Evolutionary conservation across 2,888 invertebrate genomes (phyloP).

Genomic region (Aporophyla lueneburgensis): DNA sequence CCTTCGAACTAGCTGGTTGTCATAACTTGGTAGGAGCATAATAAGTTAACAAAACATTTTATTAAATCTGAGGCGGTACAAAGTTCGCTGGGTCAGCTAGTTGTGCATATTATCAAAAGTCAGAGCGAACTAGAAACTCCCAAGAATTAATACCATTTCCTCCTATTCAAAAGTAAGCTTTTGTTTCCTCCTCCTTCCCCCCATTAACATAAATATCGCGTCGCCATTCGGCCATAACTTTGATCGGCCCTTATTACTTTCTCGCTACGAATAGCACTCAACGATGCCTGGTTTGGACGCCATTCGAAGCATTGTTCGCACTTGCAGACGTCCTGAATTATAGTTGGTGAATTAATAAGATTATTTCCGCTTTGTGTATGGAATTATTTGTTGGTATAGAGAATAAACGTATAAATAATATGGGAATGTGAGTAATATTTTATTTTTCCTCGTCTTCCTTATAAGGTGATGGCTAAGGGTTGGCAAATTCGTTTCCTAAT

Average conservation of each 20-base stretch:
- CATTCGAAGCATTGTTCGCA: slow-evolving; percentile 60
- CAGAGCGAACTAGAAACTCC: neutral
- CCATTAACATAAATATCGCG: slow-evolving; percentile 52
- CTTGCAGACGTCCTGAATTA: slow-evolving; percentile 56
- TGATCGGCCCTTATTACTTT: slow-evolving; percentile 45
- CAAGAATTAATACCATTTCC: neutral
- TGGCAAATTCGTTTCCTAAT: neutral
- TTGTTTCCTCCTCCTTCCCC: neutral
- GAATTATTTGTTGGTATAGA: neutral
- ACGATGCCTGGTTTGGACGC: slow-evolving; percentile 56
- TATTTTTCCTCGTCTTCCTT: neutral
- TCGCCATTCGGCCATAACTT: slow-evolving; percentile 52
- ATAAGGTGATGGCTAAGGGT: neutral
- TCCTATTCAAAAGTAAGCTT: neutral
- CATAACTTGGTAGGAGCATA: no score
- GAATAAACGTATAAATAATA: neutral
- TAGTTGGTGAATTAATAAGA: slow-evolving; percentile 60
- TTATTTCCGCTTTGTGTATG: slow-evolving; percentile 21
- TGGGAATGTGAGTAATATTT: neutral
- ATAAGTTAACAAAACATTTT: no score
- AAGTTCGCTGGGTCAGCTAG: no score
- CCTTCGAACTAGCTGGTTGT: no score
- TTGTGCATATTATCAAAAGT: neutral
- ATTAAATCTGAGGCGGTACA: no score
- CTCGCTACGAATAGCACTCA: slow-evolving; percentile 58